phyloP scores from a whole-genome alignment of 35 echinoderm and acorn worm genomes.

The Ptychodera flava region DNA sequence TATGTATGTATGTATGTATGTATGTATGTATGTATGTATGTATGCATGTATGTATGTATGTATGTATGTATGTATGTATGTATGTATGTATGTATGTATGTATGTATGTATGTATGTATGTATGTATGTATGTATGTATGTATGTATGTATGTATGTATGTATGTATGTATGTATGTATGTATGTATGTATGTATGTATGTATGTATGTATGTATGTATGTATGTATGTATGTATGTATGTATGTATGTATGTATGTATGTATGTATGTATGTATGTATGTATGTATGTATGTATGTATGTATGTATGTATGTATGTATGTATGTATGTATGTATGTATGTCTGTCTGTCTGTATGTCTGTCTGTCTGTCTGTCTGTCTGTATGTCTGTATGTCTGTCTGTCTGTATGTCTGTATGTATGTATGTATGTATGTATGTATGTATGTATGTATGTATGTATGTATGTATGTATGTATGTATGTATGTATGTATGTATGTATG shows the following conservation, averaged over 20 bases:
- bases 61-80: constrained; percentile 2
- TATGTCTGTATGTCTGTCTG: background rate
- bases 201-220: background rate
- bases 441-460: background rate
- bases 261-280: constrained; percentile 2
- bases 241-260: constrained; percentile 2
- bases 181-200: background rate
- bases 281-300: background rate
- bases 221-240: background rate
- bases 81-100: background rate
- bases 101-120: background rate
- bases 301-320: background rate
- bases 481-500: constrained; percentile 2
- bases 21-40: background rate
- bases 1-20: background rate
- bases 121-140: background rate
- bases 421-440: constrained; percentile 2
- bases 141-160: constrained; percentile 2
- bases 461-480: background rate
- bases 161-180: background rate
- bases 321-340: background rate
- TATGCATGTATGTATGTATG: background rate
- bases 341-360: background rate
- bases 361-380: too few relatives aligned
- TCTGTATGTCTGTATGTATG: background rate